These are phyloP conservation scores for Seriola dumerili DNA, from an alignment of 2,113 vertebrate species.

Conservation along the genomic window DNA sequence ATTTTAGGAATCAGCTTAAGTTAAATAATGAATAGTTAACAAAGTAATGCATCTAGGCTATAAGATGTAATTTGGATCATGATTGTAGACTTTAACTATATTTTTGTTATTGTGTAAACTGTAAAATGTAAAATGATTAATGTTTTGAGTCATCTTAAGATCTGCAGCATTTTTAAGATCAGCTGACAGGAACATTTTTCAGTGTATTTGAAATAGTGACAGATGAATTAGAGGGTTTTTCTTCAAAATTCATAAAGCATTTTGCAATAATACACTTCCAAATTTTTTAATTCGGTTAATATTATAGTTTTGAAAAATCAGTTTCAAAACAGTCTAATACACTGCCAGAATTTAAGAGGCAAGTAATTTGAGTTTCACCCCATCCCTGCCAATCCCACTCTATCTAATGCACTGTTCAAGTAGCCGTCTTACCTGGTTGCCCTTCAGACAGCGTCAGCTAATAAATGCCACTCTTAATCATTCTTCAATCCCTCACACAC, in stretches of 20 bases:
- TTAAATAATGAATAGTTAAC: no score
- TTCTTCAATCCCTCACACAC: conserved; percentile 27
- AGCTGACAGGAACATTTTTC: neutral
- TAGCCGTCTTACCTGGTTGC: conserved; percentile 31
- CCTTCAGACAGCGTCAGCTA: conserved; percentile 21
- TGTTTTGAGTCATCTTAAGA: neutral
- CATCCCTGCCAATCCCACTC: neutral
- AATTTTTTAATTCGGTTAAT: neutral
- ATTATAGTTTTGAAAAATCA: no score
- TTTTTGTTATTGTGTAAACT: no score
- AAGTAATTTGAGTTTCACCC: neutral
- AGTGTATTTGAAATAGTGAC: neutral
- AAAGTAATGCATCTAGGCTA: no score
- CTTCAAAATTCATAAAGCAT: neutral
- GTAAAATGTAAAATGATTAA: no score
- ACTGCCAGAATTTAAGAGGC: neutral
- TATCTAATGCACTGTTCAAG: neutral
- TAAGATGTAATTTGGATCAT: no score
- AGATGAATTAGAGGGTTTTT: neutral
- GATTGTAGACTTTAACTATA: no score
- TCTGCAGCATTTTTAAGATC: neutral
- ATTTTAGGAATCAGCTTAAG: no score
- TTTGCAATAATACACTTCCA: neutral
- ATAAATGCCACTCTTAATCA: conserved; percentile 52
- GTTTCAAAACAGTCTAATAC: neutral